Evolutionary conservation across 1,140 invertebrate species (phyloP), one percentile per base, ranked within the genome.

Genomic region (Caenorhabditis briggsae): DNA sequence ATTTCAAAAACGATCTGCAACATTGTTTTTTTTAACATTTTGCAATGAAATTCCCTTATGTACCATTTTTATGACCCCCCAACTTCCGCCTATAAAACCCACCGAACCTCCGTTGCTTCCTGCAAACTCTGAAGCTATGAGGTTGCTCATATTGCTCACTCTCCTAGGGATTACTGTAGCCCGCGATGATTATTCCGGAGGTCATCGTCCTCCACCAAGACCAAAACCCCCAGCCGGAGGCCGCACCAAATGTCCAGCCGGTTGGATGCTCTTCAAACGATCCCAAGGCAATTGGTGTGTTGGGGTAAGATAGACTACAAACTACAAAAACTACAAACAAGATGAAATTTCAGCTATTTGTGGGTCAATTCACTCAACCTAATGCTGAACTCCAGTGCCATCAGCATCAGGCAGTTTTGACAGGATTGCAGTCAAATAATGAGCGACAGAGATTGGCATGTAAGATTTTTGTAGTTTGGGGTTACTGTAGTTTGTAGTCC

Each of bases 261-360:
- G 25, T 11, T 61, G 59, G 59, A 8, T 61, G 59, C 23, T 23
- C 3, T 61, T 61, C n/a, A 11, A 61, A 12, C 33, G 59, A 14
- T 23, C 59, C 7, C 59, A 61, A 61, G 59, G 59, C 20, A 25
- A 33, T 12, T 61, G 59, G 59, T 61, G 59, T 61, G 59, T 61
- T 61, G 25, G 25, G 59, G 23, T 61, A 20, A 61, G 50, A 53
- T 53, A 53, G 50, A 16, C 50, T 53, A 11, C 5, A 53, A 53
- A 11, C 50, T 14, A 14, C 9, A 11, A 53, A 53, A 16, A 53
- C 16, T 16, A 53, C 5, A 53, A 33, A 33, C 33, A 2, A 33
- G 33, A 33, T n/a, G n/a, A 33, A 2, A 61, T 33, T 61, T 3
- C 59, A 61, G 56, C 18, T 58, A 8, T 58, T n/a, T 8, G n/a